These are phyloP conservation scores for Hirundo rustica DNA, from an alignment of 2,797 vertebrate genomes.

Conservation along the genomic window DNA sequence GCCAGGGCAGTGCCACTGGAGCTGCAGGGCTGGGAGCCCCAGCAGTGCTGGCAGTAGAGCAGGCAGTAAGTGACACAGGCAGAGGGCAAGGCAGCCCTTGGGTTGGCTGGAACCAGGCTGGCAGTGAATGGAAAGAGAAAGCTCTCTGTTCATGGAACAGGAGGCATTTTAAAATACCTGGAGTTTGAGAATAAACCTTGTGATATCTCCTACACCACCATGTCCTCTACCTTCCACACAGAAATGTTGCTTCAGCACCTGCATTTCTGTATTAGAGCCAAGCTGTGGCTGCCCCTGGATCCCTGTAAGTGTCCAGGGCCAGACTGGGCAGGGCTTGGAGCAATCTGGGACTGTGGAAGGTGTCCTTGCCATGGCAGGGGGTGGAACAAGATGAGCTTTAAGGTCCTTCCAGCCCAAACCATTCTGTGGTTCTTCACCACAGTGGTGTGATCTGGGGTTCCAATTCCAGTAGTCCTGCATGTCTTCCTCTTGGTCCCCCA, in stretches of 20 bases:
- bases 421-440: not conserved
- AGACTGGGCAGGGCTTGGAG: not conserved
- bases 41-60: not conserved
- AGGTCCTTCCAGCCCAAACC: not conserved
- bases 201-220: not conserved
- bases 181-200: not conserved
- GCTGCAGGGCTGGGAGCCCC: not conserved
- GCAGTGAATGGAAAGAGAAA: not conserved
- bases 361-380: not conserved
- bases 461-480: not conserved
- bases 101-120: not conserved
- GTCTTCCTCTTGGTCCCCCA: not conserved
- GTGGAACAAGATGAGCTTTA: not conserved
- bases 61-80: not conserved
- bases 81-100: not conserved
- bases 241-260: not conserved
- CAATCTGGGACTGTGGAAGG: fast-evolving
- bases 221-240: not conserved
- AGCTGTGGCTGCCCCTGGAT: not conserved
- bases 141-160: not conserved
- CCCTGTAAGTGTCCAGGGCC: not conserved
- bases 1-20: not conserved
- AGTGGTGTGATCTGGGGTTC: not conserved
- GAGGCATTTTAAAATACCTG: not conserved
- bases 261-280: not conserved